Evolutionary conservation across 2,113 vertebrate genomes (phyloP).

Genomic region (Oreochromis spilurus): DNA sequence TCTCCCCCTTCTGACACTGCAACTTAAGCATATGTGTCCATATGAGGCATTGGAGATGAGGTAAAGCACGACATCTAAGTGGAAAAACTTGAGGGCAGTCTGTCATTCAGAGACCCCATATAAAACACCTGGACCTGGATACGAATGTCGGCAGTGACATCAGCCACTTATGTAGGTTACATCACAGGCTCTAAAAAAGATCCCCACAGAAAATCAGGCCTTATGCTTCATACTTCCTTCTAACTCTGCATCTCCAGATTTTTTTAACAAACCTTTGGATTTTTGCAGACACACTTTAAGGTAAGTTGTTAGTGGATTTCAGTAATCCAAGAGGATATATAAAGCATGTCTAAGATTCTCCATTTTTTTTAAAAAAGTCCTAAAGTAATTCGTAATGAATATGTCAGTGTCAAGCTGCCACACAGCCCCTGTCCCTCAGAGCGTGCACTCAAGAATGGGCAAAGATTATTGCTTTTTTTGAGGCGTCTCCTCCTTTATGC

Average conservation of each 20-base stretch:
- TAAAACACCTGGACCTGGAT: background rate
- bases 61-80: background rate
- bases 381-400: background rate
- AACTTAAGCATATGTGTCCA: background rate
- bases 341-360: background rate
- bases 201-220: background rate
- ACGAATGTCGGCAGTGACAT: background rate
- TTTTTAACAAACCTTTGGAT: background rate
- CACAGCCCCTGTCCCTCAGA: constrained; percentile 13
- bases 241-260: background rate
- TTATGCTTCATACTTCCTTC: fast-evolving
- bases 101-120: background rate
- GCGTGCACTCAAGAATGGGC: constrained; percentile 14
- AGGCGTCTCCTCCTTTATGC: constrained; percentile 42
- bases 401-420: background rate
- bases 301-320: background rate
- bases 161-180: fast-evolving
- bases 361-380: background rate
- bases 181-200: background rate
- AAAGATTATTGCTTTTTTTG: constrained; percentile 51
- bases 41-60: background rate
- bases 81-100: background rate
- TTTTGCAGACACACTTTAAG: background rate
- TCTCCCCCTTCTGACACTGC: background rate
- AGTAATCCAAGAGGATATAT: background rate